phyloP scores from a whole-genome alignment of 2,888 invertebrate species.

The Tenthredo notha region DNA sequence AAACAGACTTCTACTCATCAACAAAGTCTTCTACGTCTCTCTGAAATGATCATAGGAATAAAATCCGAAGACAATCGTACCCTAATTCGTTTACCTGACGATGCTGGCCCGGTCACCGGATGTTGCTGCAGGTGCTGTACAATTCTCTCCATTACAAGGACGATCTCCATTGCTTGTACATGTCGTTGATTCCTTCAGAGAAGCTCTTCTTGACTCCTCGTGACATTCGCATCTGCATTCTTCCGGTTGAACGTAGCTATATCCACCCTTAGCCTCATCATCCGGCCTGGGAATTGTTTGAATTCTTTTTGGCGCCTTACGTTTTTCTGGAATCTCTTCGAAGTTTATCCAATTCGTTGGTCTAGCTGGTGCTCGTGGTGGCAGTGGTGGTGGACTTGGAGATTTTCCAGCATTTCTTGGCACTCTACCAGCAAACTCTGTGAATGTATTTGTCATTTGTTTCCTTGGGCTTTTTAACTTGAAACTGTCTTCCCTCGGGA shows the following conservation, averaged over 20 bases:
- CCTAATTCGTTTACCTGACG: conserved; percentile 74
- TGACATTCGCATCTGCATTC: conserved; percentile 94
- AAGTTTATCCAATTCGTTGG: conserved; percentile 90
- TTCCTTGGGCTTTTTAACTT: conserved; percentile 78
- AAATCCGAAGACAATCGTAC: conserved; percentile 63
- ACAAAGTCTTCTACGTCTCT: conserved; percentile 70
- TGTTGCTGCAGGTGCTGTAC: conserved; percentile 57
- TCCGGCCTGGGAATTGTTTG: conserved; percentile 87
- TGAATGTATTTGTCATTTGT: conserved; percentile 80
- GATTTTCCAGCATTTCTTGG: conserved; percentile 78
- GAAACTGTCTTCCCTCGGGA: conserved; percentile 82
- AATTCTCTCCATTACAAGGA: conserved; percentile 57
- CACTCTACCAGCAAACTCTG: conserved; percentile 84
- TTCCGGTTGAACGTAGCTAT: conserved; percentile 92
- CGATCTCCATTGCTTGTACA: conserved; percentile 64
- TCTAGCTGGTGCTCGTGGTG: conserved; percentile 70
- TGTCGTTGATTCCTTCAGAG: conserved; percentile 61
- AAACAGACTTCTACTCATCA: conserved; percentile 75
- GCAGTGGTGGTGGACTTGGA: conserved; percentile 76
- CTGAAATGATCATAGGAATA: conserved; percentile 53
- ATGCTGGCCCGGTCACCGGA: conserved; percentile 71
- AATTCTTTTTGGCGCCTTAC: conserved; percentile 90
- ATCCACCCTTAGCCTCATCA: conserved; percentile 78
- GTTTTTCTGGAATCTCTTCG: conserved; percentile 90
- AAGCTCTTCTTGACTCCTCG: conserved; percentile 79